Percentiles rank a stretch among this genome's conserved stretches.
These are phyloP conservation scores for Carcinoscorpius rotundicauda DNA, from an alignment of 1,140 invertebrate species.

Conservation along the genomic window DNA sequence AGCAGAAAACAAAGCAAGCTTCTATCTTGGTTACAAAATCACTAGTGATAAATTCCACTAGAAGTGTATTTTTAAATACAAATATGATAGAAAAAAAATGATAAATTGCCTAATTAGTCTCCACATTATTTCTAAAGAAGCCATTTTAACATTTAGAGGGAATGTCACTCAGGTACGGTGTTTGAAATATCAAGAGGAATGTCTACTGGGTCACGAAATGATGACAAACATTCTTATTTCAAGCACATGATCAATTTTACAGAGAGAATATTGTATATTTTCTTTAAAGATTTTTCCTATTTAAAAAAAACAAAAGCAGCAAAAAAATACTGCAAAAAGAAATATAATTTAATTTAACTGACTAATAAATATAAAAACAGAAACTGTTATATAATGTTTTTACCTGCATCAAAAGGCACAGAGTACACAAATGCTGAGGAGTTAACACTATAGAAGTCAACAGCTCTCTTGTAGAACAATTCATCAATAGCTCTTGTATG, in stretches of 20 bases:
- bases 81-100: too few species aligned
- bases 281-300: not conserved
- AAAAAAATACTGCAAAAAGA: not conserved
- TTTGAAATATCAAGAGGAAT: too few species aligned
- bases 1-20: too few species aligned
- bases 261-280: conserved; percentile 1
- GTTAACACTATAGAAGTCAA: conserved; percentile 77
- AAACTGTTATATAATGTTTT: conserved; percentile 12
- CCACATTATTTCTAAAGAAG: too few species aligned
- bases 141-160: too few species aligned
- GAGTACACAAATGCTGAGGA: conserved; percentile 74
- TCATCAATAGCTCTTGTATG: conserved; percentile 74
- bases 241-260: conserved; percentile 4
- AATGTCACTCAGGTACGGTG: too few species aligned
- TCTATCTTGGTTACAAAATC: too few species aligned
- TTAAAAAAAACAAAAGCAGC: conserved; percentile 2
- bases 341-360: not conserved
- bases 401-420: conserved; percentile 69
- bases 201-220: too few species aligned
- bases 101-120: too few species aligned
- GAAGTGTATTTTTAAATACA: too few species aligned
- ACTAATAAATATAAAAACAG: not conserved
- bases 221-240: too few species aligned
- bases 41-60: too few species aligned
- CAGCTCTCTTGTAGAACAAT: conserved; percentile 81